Percentiles rank a stretch among this genome's conserved stretches.
Evolutionary conservation across 2,888 invertebrate genomes (phyloP).

Genomic region (Pachydiplax longipennis): DNA sequence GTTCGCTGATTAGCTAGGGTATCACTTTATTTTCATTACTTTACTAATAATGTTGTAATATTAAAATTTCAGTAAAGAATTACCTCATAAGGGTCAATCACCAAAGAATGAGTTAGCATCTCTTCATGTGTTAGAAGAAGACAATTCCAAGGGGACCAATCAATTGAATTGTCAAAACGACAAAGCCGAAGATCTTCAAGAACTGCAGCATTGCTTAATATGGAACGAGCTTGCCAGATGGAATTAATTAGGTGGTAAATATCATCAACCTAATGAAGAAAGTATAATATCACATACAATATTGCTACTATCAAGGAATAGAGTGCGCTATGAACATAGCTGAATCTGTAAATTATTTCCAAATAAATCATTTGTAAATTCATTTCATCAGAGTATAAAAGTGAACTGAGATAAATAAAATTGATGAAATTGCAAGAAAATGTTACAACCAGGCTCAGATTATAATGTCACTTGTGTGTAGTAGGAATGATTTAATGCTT

Average conservation of each 20-base stretch:
- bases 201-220: neutral
- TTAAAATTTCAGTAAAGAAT: neutral
- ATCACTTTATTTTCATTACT: neutral
- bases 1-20: neutral
- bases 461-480: no score
- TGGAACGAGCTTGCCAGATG: slow-evolving; percentile 4
- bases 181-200: neutral
- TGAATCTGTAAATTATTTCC: no score
- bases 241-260: slow-evolving; percentile 13
- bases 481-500: no score
- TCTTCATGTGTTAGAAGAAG: slow-evolving; percentile 9
- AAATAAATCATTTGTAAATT: no score
- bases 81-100: neutral
- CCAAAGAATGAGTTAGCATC: neutral
- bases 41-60: neutral
- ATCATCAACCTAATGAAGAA: neutral
- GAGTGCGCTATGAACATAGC: no score
- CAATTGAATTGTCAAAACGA: neutral
- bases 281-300: neutral
- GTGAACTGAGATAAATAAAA: no score
- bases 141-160: slow-evolving; percentile 29
- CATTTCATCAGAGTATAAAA: no score
- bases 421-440: no score
- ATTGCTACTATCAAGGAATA: no score
- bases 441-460: no score